Conservation (phyloP, 2,113 vertebrate species). For the Mus spicilegus region DNA sequence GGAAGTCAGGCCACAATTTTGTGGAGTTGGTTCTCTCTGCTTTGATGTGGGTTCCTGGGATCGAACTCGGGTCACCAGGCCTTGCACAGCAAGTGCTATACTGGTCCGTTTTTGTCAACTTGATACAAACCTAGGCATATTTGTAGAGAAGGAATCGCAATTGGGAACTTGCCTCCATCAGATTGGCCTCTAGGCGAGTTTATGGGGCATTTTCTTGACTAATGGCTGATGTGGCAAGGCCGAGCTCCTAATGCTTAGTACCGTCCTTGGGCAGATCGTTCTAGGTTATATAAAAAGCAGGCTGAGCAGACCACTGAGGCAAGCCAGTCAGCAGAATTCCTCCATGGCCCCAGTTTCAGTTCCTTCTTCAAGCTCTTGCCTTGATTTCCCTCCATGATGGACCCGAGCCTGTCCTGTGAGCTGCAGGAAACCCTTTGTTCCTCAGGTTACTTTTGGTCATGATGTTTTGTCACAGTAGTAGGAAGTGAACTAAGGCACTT, state of each 20-base stretch:
- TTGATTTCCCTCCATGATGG: background rate
- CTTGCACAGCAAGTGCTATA: background rate
- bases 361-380: background rate
- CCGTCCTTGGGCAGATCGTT: background rate
- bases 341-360: background rate
- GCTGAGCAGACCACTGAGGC: background rate
- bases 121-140: background rate
- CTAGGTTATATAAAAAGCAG: background rate
- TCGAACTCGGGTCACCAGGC: background rate
- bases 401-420: background rate
- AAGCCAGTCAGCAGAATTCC: background rate
- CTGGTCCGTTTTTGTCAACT: background rate
- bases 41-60: background rate
- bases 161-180: background rate
- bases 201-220: background rate
- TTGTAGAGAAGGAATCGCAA: background rate
- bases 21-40: background rate
- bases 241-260: background rate
- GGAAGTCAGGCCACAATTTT: background rate
- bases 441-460: background rate
- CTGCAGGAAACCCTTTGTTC: background rate
- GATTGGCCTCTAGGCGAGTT: background rate
- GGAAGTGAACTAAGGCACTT: background rate
- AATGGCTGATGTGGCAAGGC: background rate
- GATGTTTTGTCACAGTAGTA: background rate